Conservation (phyloP, 1,140 invertebrate species). For the Procambarus virginalis region DNA sequence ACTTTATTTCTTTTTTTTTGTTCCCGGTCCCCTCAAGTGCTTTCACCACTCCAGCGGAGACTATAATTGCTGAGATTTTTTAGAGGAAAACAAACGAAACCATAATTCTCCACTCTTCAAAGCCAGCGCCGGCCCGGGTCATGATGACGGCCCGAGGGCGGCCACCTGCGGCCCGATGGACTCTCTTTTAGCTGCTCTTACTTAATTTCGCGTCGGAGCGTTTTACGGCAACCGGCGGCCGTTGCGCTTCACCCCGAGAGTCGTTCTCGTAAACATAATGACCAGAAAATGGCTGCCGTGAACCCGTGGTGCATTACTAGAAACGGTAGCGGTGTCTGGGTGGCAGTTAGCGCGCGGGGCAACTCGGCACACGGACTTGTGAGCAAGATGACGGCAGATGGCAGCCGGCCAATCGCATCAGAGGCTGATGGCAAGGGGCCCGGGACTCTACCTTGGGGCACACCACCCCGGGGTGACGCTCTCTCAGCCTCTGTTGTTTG, state of each 20-base stretch:
- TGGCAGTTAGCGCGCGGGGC: slow-evolving; percentile 13
- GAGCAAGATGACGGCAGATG: slow-evolving; percentile 44
- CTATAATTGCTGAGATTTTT: no score
- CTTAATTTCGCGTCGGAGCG: slow-evolving; percentile 38
- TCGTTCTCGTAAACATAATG: slow-evolving; percentile 28
- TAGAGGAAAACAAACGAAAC: background rate
- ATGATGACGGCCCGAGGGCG: background rate
- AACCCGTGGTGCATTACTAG: slow-evolving; percentile 43
- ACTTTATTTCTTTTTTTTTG: no score
- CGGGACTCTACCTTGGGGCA: background rate
- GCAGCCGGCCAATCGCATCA: slow-evolving; percentile 18
- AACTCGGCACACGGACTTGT: background rate
- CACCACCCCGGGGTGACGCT: no score
- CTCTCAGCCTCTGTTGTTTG: background rate
- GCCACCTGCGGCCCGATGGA: background rate
- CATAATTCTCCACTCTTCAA: background rate
- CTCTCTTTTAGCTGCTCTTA: slow-evolving; percentile 20
- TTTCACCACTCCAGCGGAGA: no score
- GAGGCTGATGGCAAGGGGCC: background rate
- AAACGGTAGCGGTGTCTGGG: slow-evolving; percentile 36
- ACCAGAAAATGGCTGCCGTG: slow-evolving; percentile 40
- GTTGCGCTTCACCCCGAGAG: background rate
- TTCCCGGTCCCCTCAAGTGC: no score
- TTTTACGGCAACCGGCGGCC: slow-evolving; percentile 22
- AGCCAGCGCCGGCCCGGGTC: background rate